Conservation (phyloP, 2,888 invertebrate species). For the Lymantria dispar region DNA sequence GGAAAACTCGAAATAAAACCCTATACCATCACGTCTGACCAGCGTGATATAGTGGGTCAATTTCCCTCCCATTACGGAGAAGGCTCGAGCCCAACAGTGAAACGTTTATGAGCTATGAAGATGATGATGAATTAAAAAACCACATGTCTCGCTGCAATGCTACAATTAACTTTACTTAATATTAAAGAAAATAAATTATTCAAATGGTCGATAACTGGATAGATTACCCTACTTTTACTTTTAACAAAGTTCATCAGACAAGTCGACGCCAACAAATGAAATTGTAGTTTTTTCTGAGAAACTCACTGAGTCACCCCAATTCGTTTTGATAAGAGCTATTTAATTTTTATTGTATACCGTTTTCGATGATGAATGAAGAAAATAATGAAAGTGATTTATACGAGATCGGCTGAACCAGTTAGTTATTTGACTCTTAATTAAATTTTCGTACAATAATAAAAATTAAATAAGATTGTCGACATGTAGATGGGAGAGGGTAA, state of each 20-base stretch:
- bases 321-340: slow-evolving; percentile 9
- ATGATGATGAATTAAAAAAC: no score
- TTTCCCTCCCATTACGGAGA: no score
- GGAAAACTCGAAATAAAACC: no score
- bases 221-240: neutral
- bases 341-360: slow-evolving; percentile 7
- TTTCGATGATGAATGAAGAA: neutral
- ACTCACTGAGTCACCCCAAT: slow-evolving; percentile 5
- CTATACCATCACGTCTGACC: no score
- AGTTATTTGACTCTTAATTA: neutral
- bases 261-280: slow-evolving; percentile 49
- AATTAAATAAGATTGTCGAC: neutral
- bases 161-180: no score
- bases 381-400: slow-evolving; percentile 2
- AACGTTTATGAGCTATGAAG: no score
- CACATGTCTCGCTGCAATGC: no score
- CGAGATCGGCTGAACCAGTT: neutral
- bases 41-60: no score
- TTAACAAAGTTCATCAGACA: slow-evolving; percentile 37
- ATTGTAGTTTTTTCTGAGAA: slow-evolving; percentile 42
- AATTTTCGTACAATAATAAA: neutral
- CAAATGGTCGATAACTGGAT: neutral
- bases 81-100: no score
- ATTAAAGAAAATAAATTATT: neutral
- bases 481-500: no score